Conservation (phyloP, 2,113 vertebrate genomes). For the Empidonax traillii region DNA sequence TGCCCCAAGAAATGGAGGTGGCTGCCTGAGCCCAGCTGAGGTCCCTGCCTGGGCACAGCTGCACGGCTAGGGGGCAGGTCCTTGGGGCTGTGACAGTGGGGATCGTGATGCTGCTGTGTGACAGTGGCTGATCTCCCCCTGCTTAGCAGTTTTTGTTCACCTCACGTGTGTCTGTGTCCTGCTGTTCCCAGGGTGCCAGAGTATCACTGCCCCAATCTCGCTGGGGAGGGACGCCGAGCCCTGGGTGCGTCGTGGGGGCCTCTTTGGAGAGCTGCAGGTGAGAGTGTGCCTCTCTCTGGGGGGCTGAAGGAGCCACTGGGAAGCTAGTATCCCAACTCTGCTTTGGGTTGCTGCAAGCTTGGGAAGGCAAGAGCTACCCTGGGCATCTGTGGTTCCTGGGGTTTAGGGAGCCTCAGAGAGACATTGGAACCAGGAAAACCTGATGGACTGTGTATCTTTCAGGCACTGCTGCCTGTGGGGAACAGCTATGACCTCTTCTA, state of each 20-base stretch:
- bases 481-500: constrained; percentile 82
- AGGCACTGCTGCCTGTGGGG: constrained; percentile 84
- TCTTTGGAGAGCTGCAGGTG: constrained; percentile 88
- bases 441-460: neutral
- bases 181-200: constrained; percentile 79
- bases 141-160: neutral
- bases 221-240: constrained; percentile 78
- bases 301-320: neutral
- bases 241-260: constrained; percentile 80
- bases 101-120: fast-evolving
- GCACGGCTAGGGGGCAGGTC: neutral
- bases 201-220: constrained; percentile 65
- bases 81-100: neutral
- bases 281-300: fast-evolving
- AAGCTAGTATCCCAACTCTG: neutral
- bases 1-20: neutral
- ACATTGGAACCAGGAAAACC: neutral
- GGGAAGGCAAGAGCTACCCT: neutral
- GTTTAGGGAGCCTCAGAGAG: neutral
- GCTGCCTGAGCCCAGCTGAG: fast-evolving
- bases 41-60: neutral
- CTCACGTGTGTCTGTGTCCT: neutral
- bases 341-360: neutral
- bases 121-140: neutral
- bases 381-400: neutral